Evolutionary conservation across 2,113 vertebrate genomes (phyloP).

Genomic region (Trichomycterus rosablanca): DNA sequence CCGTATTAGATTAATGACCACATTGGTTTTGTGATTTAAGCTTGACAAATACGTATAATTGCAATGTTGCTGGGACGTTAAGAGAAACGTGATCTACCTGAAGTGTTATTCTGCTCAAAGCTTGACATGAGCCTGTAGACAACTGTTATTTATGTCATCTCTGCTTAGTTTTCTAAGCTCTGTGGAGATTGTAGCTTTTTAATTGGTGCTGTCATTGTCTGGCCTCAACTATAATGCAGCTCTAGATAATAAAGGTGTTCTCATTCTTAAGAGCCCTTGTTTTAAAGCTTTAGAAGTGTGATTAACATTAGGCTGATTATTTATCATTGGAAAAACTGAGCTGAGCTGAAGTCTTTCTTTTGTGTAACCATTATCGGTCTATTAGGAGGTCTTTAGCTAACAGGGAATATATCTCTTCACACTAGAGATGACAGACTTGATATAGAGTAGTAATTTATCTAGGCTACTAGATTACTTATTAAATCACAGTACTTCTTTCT

Average conservation of each 20-base stretch:
- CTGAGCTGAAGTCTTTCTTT: background rate
- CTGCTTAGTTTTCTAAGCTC: background rate
- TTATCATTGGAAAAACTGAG: background rate
- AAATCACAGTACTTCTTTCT: too few species aligned
- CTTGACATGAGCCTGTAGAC: too few species aligned
- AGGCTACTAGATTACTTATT: too few species aligned
- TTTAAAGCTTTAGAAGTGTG: background rate
- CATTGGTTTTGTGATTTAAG: conserved; percentile 11
- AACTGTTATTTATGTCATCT: conserved; percentile 6
- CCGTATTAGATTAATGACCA: conserved; percentile 22
- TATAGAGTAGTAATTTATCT: too few species aligned
- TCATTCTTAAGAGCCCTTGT: background rate
- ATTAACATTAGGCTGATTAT: background rate
- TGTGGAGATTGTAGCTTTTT: background rate
- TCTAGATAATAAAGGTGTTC: background rate
- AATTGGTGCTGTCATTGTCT: background rate
- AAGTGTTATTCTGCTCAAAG: conserved; percentile 14
- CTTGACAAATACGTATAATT: conserved; percentile 36
- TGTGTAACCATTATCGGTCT: background rate
- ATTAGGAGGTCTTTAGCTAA: background rate
- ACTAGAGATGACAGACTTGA: too few species aligned
- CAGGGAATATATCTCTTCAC: too few species aligned
- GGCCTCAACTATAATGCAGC: background rate
- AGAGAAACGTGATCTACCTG: conserved; percentile 8
- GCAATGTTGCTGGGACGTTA: background rate